phyloP scores from a whole-genome alignment of 2,113 vertebrate species.

The Hemiscyllium ocellatum region DNA sequence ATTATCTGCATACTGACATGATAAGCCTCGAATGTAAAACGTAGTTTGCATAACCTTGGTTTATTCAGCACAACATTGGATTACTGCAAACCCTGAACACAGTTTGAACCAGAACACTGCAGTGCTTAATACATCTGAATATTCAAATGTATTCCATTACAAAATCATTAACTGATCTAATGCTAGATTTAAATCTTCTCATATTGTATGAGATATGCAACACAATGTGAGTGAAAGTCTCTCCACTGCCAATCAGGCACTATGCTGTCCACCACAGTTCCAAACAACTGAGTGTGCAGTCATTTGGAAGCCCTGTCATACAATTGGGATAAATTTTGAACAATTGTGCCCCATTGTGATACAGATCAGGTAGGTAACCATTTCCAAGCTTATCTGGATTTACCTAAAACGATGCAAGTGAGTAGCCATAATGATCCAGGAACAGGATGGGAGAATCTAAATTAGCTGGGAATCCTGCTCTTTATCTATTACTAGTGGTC shows the following conservation, averaged over 20 bases:
- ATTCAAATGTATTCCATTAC: neutral
- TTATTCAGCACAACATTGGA: neutral
- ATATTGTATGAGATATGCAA: neutral
- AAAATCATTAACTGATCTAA: neutral
- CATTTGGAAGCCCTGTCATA: neutral
- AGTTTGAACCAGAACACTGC: neutral
- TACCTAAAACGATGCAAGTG: neutral
- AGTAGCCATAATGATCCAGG: neutral
- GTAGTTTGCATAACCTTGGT: neutral
- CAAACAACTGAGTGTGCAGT: neutral
- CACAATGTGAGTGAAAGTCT: neutral
- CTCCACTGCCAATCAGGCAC: neutral
- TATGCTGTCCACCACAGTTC: neutral
- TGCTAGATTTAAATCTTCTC: neutral
- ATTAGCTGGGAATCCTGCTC: neutral
- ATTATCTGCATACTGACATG: neutral
- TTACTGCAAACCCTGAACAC: neutral
- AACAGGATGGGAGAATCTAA: neutral
- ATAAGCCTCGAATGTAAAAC: neutral
- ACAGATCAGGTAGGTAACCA: neutral
- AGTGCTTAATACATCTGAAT: neutral
- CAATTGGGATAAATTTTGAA: neutral
- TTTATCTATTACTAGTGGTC: neutral
- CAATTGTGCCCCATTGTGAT: neutral
- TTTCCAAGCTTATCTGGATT: neutral